Evolutionary conservation across 2,888 invertebrate species (phyloP), one percentile per base, ranked within the genome.

Genomic region (Euspilapteryx auroguttella): DNA sequence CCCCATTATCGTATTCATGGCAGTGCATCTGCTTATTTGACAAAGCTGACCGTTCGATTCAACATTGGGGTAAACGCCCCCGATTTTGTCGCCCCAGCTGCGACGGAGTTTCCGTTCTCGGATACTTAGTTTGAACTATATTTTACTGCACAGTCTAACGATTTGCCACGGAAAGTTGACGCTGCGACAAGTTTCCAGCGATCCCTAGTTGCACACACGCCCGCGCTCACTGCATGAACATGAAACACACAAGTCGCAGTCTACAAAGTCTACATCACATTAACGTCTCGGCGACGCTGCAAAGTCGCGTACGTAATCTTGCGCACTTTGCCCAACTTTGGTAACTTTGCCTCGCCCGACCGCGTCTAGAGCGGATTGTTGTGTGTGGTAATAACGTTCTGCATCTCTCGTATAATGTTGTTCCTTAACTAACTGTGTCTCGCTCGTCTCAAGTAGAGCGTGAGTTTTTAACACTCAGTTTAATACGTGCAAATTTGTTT

Each of bases 71-170:
- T n/a, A n/a, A n/a, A n/a, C n/a, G n/a, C n/a, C n/a, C n/a, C n/a
- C n/a, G n/a, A n/a, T n/a, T n/a, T n/a, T n/a, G 17, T 7, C 26
- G 11, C 6, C 12, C 26, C 39, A 37, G 36, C 42, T 37, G 34
- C 32, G 25, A 27, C 47, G 41, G 39, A 41, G 45, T 42, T 45
- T 43, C 42, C 40, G 37, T 23, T 20, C 17, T 8, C 40, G 40
- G 34, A 37, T 46, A 51, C 46, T 53, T 50, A 55, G 49, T 59
- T 58, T 56, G 59, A 55, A 59, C 62, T 62, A 62, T 56, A 62
- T 59, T 57, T 56, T 50, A 54, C 47, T 43, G 49, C 49, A 45
- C 45, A 49, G 46, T 49, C 47, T 36, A 42, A 45, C 45, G 54
- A 50, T 52, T 55, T 44, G 48, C 44, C 45, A 45, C 37, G 41